These are phyloP conservation scores for Clitarchus hookeri DNA, from an alignment of 2,888 invertebrate genomes.

Conservation along the genomic window DNA sequence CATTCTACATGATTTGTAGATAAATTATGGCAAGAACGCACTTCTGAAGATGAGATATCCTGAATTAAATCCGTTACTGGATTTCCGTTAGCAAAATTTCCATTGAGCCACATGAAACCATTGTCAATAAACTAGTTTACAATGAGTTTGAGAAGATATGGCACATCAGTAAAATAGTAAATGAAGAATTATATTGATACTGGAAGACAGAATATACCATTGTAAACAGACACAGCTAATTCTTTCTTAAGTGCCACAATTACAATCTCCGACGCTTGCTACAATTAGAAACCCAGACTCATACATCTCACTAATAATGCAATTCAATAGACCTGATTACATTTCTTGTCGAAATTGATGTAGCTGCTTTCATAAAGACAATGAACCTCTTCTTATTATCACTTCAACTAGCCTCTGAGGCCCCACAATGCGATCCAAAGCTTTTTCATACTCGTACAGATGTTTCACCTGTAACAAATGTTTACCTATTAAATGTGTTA, in stretches of 20 bases:
- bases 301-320: conserved; percentile 38
- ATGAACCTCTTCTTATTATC: conserved; percentile 44
- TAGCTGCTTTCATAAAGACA: conserved; percentile 45
- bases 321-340: conserved; percentile 44
- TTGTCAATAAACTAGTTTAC: conserved; percentile 47
- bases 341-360: conserved; percentile 43
- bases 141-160: conserved; percentile 46
- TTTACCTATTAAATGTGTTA: too few relatives aligned
- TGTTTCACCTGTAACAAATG: neutral
- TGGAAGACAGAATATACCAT: conserved; percentile 44
- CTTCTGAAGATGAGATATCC: neutral
- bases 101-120: conserved; percentile 37
- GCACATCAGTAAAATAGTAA: conserved; percentile 46
- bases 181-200: conserved; percentile 39
- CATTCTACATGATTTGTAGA: neutral
- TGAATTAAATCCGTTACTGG: neutral
- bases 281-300: too few relatives aligned
- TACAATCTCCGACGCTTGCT: conserved; percentile 41
- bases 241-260: conserved; percentile 46
- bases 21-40: conserved; percentile 16
- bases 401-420: conserved; percentile 42
- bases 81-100: neutral
- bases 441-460: conserved; percentile 19
- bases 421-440: conserved; percentile 20
- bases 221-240: conserved; percentile 42